A percentile compares a stretch with the other conserved stretches of the same genome.
These are phyloP conservation scores for Coracias cyanogaster DNA, from an alignment of 2,797 vertebrate genomes.

Conservation along the genomic window DNA sequence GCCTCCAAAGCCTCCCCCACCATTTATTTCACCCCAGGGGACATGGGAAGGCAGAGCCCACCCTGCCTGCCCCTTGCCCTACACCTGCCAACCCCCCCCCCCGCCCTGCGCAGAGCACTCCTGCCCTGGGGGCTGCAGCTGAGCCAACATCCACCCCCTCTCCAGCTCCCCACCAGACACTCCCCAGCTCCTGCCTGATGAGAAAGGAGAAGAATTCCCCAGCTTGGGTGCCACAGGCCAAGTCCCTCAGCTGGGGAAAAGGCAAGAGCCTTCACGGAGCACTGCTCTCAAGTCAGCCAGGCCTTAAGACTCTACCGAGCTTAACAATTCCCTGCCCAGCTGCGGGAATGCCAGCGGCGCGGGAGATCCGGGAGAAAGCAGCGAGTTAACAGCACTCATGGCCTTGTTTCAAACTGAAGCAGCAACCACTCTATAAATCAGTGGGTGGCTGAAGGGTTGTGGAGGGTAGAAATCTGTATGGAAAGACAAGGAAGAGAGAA, in stretches of 20 bases:
- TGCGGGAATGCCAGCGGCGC: fast-evolving
- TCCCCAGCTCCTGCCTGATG: background rate
- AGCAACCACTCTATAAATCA: background rate
- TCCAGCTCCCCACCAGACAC: background rate
- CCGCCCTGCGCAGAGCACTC: background rate
- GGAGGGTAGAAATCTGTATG: background rate
- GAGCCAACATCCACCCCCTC: background rate
- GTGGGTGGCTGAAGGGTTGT: background rate
- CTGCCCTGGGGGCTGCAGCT: background rate
- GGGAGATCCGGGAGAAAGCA: background rate
- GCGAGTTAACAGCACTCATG: background rate
- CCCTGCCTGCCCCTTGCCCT: background rate
- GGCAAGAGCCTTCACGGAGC: background rate
- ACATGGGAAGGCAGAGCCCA: background rate
- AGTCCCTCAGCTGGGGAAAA: background rate
- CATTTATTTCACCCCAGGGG: background rate
- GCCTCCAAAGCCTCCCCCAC: background rate
- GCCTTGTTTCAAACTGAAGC: background rate
- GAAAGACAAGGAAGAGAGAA: background rate
- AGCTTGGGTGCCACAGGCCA: background rate
- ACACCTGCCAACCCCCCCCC: background rate
- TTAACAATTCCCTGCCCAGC: background rate
- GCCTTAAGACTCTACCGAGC: background rate
- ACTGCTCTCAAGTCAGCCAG: background rate
- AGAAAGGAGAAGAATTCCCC: background rate